Evolutionary conservation across 1,140 invertebrate genomes (phyloP).

Genomic region (Elysia chlorotica): DNA sequence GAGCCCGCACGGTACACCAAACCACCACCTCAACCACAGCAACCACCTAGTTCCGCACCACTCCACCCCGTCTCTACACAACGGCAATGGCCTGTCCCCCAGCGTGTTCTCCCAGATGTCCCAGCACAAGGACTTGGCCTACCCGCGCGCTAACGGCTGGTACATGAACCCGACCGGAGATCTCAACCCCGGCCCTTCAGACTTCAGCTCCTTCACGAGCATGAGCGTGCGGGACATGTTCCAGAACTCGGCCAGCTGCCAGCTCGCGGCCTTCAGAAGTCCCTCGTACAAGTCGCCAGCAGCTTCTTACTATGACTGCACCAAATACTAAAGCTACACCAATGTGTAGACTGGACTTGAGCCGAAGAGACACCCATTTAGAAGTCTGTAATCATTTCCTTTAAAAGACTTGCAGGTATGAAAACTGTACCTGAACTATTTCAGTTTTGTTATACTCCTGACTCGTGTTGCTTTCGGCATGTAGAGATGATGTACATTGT

Average conservation of each 20-base stretch:
- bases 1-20: conserved; percentile 38
- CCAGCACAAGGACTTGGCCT: conserved; percentile 31
- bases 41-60: conserved; percentile 21
- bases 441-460: too few relatives aligned
- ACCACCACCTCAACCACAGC: conserved; percentile 32
- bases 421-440: too few relatives aligned
- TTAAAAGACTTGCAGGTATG: too few relatives aligned
- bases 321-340: conserved; percentile 58
- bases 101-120: conserved; percentile 42
- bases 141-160: conserved; percentile 47
- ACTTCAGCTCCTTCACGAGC: conserved; percentile 38
- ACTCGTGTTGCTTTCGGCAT: too few relatives aligned
- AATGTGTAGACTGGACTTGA: too few relatives aligned
- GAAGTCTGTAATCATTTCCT: too few relatives aligned
- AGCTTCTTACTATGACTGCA: conserved; percentile 54
- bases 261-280: conserved; percentile 51
- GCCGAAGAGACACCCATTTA: too few relatives aligned
- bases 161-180: conserved; percentile 48
- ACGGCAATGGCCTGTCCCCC: conserved; percentile 41
- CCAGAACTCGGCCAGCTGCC: conserved; percentile 47
- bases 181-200: conserved; percentile 37
- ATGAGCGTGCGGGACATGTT: conserved; percentile 50
- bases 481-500: too few relatives aligned
- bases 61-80: conserved; percentile 25
- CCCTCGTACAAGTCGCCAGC: conserved; percentile 44